phyloP scores from a whole-genome alignment of 23 tunicate genomes.

The Trididemnum miniatum region DNA sequence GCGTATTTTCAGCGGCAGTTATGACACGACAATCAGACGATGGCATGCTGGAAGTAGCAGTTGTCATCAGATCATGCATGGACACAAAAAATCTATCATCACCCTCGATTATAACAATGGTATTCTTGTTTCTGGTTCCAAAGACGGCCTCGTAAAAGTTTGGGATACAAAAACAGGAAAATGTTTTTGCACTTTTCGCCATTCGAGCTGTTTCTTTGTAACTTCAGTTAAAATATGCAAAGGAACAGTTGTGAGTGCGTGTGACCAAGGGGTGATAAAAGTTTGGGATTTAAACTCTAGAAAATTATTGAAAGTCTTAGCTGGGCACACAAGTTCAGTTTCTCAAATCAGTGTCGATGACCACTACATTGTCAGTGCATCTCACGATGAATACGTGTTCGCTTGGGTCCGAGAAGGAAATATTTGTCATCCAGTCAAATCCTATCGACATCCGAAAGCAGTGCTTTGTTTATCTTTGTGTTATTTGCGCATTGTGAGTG shows the following conservation, averaged over 20 bases:
- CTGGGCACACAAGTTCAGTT: constrained; percentile 34
- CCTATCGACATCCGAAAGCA: constrained; percentile 49
- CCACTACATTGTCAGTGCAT: constrained; percentile 59
- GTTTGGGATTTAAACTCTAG: constrained; percentile 53
- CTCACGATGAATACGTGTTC: constrained; percentile 62
- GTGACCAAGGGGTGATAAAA: constrained; percentile 65
- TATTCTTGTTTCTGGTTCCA: constrained; percentile 66
- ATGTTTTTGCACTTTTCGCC: constrained; percentile 64
- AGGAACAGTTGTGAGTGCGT: constrained; percentile 39
- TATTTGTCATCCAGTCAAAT: constrained; percentile 15
- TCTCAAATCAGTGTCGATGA: constrained; percentile 50
- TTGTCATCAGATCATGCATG: constrained; percentile 71
- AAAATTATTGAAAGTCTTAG: constrained; percentile 24
- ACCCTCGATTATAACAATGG: constrained; percentile 39
- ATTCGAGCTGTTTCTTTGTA: constrained; percentile 42
- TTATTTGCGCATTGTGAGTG: constrained; percentile 66
- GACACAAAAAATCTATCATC: constrained; percentile 56
- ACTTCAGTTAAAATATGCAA: constrained; percentile 50
- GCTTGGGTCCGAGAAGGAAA: constrained; percentile 51
- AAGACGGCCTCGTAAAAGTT: constrained; percentile 68
- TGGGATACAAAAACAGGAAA: constrained; percentile 47
- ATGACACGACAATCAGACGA: constrained; percentile 55
- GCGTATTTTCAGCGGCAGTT: constrained; percentile 75
- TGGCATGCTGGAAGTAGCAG: constrained; percentile 60
- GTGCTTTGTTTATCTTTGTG: constrained; percentile 55